Percentiles rank a stretch among this genome's conserved stretches.
Evolutionary conservation across 1,140 invertebrate species (phyloP).

Genomic region (roundworm (Caenorhabditis elegans)): DNA sequence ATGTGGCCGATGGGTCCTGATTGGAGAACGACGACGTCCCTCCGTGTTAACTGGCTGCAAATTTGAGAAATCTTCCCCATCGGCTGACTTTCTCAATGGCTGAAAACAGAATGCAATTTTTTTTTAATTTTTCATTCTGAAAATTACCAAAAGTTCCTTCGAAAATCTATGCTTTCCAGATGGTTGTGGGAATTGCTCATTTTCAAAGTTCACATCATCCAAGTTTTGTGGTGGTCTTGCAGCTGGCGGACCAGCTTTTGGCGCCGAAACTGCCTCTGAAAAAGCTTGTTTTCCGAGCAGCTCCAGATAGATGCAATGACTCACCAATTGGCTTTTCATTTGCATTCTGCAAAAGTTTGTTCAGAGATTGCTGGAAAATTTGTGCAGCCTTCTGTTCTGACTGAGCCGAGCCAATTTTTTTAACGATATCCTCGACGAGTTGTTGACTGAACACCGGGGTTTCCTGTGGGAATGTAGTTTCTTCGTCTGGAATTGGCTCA

Average conservation of each 20-base stretch:
- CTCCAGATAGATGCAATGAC: too few species aligned
- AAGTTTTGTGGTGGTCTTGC: background rate
- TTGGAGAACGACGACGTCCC: constrained; percentile 33
- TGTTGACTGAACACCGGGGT: background rate
- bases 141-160: background rate
- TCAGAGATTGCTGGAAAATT: constrained; percentile 16
- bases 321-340: constrained; percentile 22
- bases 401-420: constrained; percentile 5
- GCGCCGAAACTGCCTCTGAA: background rate
- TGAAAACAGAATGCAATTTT: background rate
- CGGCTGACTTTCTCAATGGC: constrained; percentile 4
- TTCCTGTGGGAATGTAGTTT: background rate
- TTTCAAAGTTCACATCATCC: background rate
- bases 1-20: constrained; percentile 36
- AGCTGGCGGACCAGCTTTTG: background rate
- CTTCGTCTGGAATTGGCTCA: background rate
- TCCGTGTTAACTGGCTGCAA: constrained; percentile 11
- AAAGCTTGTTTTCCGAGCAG: background rate
- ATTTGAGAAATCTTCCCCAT: constrained; percentile 20
- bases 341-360: constrained; percentile 27
- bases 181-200: constrained; percentile 10
- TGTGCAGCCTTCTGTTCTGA: constrained; percentile 12
- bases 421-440: constrained; percentile 8
- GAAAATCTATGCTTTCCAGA: constrained; percentile 1
- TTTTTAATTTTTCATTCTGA: background rate